Evolutionary conservation across 53 echinoderm and acorn worm species (phyloP), one percentile per base, ranked within the genome.

Genomic region (Arbacia lixula): DNA sequence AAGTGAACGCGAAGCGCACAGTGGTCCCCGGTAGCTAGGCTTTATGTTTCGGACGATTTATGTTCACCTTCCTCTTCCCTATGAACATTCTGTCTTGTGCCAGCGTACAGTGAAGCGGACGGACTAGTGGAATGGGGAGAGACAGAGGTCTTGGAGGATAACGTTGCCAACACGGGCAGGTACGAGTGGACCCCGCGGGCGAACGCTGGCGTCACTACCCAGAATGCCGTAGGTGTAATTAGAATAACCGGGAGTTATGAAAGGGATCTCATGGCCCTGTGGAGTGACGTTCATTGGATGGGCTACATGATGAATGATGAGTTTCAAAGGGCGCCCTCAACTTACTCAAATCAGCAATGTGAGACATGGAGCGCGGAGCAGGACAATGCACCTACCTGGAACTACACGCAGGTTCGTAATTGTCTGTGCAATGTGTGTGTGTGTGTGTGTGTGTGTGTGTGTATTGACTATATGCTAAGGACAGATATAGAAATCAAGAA

Each of bases 211-310:
- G 86, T 91, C 8, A 76, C 76, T 19, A 89, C 88, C 24, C 63
- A 86, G 25, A 94, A 94, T 78, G 88, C 91, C 56, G 84, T 91
- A 34, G 94, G 94, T 27, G 91, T 89, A n/a, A 91, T 94, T 28
- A 69, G 94, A 21, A 83, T 94, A 20, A 94, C 94, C n/a, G 63
- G 94, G 30, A 85, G 94, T 34, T 91, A 68, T 43, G 91, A 94
- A 67, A 64, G 90, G 4, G 86, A 84, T 25, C 86, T 78, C 38
- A 53, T 83, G 17, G 93, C 87, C 0, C 27, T 93, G 12, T 93
- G 93, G 93, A 87, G 84, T 55, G 93, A 93, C 53, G 61, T 93
- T 3, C 93, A 93, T 37, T 77, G 76, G 8, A 80, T 93, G 1
- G 93, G 93, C 31, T 93, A 93, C 60, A 86, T 89, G 66, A 68